Conservation (phyloP, 2,797 vertebrate genomes). For the Phoeniculus purpureus region DNA sequence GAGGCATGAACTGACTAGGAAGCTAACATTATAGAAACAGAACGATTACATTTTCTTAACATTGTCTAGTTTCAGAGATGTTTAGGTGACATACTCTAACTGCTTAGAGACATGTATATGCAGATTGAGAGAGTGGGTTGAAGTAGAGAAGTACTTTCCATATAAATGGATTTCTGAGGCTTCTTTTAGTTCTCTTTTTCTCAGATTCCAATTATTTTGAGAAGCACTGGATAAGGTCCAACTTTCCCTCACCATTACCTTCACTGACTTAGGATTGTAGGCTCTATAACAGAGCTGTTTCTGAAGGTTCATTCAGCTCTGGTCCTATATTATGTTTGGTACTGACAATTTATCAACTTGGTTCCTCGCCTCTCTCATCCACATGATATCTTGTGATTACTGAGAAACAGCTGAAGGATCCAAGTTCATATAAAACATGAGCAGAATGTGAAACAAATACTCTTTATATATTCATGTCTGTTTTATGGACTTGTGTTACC, state of each 20-base stretch:
- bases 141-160: background rate
- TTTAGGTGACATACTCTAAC: background rate
- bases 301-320: slow-evolving; percentile 10
- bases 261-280: background rate
- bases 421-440: slow-evolving; percentile 2
- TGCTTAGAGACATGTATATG: background rate
- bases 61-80: background rate
- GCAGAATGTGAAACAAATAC: background rate
- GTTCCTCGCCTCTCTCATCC: slow-evolving; percentile 11
- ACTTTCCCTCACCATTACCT: background rate
- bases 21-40: background rate
- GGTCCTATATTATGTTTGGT: slow-evolving; percentile 12
- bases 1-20: background rate
- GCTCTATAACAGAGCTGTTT: background rate
- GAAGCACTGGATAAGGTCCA: background rate
- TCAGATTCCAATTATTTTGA: slow-evolving; percentile 10
- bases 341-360: slow-evolving; percentile 1
- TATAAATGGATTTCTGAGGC: slow-evolving; percentile 15
- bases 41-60: background rate
- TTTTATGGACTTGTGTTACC: background rate
- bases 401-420: slow-evolving; percentile 20
- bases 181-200: slow-evolving; percentile 12
- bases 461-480: background rate
- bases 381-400: slow-evolving; percentile 47
- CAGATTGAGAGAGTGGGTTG: background rate